A percentile compares a stretch with the other conserved stretches of the same genome.
Conservation (phyloP, 1,140 invertebrate genomes). For the Aphis craccivora region DNA sequence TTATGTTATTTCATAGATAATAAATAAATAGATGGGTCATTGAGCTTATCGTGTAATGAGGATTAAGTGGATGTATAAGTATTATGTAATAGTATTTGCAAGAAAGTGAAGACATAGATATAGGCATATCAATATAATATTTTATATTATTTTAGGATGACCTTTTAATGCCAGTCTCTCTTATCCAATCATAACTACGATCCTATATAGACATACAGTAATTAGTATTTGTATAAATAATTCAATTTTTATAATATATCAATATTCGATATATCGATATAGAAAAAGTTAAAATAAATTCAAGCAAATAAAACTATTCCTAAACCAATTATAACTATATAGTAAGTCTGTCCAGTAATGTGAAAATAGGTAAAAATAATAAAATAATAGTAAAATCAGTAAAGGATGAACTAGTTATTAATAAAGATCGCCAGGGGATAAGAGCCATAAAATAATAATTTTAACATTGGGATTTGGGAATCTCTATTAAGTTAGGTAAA, state of each 20-base stretch:
- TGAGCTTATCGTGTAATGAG: not conserved
- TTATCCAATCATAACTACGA: not conserved
- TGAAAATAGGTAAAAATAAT: not conserved
- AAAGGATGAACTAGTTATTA: no score
- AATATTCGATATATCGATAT: not conserved
- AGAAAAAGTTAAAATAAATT: not conserved
- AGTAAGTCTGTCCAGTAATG: not conserved
- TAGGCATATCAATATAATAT: not conserved
- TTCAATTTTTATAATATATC: not conserved
- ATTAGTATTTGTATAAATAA: not conserved
- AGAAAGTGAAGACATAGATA: not conserved
- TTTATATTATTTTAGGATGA: not conserved
- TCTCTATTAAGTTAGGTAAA: no score
- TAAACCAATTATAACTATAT: not conserved
- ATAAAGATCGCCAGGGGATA: no score
- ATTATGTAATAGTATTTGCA: not conserved
- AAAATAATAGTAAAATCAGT: not conserved
- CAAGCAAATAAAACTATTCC: not conserved
- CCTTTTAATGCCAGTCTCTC: not conserved
- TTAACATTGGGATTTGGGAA: not conserved
- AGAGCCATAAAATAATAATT: not conserved
- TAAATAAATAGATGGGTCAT: not conserved
- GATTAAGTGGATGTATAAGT: not conserved
- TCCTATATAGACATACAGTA: not conserved
- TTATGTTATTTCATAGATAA: constrained; percentile 11